Percentiles rank a stretch among this genome's conserved stretches.
phyloP scores from a whole-genome alignment of 2,113 vertebrate genomes.

The Thinocorus orbignyianus region DNA sequence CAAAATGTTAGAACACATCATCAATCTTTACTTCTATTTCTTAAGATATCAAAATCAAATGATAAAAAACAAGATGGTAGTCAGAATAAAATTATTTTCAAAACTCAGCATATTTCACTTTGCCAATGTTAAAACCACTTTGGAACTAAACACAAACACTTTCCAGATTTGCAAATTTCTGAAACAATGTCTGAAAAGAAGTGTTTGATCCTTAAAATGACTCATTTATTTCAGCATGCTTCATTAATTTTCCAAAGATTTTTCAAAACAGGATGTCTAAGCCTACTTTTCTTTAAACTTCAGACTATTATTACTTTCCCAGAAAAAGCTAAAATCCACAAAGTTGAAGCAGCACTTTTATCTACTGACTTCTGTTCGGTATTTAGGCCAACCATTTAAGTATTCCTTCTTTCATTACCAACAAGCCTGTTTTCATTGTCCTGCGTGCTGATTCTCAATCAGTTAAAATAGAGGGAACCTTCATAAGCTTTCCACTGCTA shows the following conservation, averaged over 20 bases:
- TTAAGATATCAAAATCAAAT: neutral
- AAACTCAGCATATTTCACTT: neutral
- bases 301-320: neutral
- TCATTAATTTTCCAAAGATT: neutral
- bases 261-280: neutral
- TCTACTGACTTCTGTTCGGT: neutral
- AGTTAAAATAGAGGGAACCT: neutral
- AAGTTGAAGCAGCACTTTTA: neutral
- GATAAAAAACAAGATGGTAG: neutral
- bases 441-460: neutral
- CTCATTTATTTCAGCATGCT: neutral
- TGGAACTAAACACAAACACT: neutral
- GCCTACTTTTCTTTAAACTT: neutral
- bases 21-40: neutral
- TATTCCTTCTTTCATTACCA: neutral
- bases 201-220: neutral
- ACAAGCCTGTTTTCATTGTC: neutral
- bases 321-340: neutral
- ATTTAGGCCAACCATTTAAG: conserved; percentile 5
- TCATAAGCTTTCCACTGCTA: neutral
- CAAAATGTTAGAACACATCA: neutral
- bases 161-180: neutral
- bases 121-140: neutral
- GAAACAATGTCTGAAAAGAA: neutral
- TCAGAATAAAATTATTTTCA: neutral